These are phyloP conservation scores for Colaptes auratus DNA, from an alignment of 2,113 vertebrate genomes.

Conservation along the genomic window DNA sequence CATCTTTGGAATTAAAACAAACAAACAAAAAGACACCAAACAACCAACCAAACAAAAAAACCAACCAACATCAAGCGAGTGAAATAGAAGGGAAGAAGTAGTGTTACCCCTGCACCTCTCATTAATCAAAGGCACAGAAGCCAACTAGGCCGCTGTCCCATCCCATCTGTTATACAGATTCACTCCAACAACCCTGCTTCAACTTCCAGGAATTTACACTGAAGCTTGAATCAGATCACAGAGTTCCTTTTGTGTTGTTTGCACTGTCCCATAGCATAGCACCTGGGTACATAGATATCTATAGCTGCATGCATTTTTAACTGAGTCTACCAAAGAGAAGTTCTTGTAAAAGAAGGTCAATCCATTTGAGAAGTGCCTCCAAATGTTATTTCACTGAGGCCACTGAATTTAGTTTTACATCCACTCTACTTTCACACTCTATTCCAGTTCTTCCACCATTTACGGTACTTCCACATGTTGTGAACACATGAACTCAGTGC, in stretches of 20 bases:
- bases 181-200: not conserved
- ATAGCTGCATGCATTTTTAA: not conserved
- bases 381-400: not conserved
- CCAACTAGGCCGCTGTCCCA: not conserved
- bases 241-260: not conserved
- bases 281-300: fast-evolving
- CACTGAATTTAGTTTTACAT: not conserved
- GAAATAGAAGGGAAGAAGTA: not conserved
- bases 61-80: not conserved
- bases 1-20: too few species aligned
- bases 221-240: not conserved
- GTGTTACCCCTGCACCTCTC: not conserved
- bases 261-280: too few species aligned
- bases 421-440: not conserved
- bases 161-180: not conserved
- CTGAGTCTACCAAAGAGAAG: not conserved
- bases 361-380: not conserved
- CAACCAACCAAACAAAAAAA: too few species aligned
- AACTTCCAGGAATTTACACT: fast-evolving
- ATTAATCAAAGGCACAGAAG: not conserved
- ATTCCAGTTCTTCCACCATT: not conserved
- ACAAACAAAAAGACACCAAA: too few species aligned
- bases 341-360: too few species aligned
- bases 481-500: not conserved
- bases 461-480: not conserved